Evolutionary conservation across 1,140 invertebrate genomes (phyloP).

Genomic region (Drosophila grimshawi): DNA sequence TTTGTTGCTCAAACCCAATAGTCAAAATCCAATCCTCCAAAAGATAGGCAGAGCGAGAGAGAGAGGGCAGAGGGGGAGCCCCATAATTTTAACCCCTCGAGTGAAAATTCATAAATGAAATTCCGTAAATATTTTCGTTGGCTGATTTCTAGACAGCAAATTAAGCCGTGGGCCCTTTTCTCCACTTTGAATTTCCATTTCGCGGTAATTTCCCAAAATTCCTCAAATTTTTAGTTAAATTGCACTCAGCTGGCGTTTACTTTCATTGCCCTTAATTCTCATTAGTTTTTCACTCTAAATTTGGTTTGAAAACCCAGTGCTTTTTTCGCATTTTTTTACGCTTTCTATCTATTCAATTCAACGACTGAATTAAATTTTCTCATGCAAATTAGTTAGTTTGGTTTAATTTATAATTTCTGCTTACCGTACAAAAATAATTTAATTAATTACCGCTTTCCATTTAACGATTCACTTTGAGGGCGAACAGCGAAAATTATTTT

Average conservation of each 20-base stretch:
- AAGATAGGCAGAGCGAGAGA: background rate
- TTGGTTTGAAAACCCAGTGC: too few species aligned
- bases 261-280: background rate
- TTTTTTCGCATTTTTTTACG: too few species aligned
- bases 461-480: too few species aligned
- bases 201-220: slow-evolving; percentile 4
- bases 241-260: slow-evolving; percentile 2
- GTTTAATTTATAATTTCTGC: too few species aligned
- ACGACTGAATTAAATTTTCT: too few species aligned
- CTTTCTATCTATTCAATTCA: too few species aligned
- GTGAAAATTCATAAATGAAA: slow-evolving; percentile 75
- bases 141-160: slow-evolving; percentile 49
- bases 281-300: too few species aligned
- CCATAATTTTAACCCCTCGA: slow-evolving; percentile 47
- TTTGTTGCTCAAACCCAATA: slow-evolving; percentile 46
- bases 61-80: background rate
- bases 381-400: too few species aligned
- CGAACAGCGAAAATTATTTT: too few species aligned
- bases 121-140: slow-evolving; percentile 73
- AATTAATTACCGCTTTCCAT: too few species aligned
- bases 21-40: background rate
- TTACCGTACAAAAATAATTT: too few species aligned
- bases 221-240: slow-evolving; percentile 17
- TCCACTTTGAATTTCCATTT: slow-evolving; percentile 1
- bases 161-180: slow-evolving; percentile 26